Percentiles rank a stretch among this genome's conserved stretches.
These are phyloP conservation scores for Etheostoma spectabile DNA, from an alignment of 2,113 vertebrate genomes.

Conservation along the genomic window DNA sequence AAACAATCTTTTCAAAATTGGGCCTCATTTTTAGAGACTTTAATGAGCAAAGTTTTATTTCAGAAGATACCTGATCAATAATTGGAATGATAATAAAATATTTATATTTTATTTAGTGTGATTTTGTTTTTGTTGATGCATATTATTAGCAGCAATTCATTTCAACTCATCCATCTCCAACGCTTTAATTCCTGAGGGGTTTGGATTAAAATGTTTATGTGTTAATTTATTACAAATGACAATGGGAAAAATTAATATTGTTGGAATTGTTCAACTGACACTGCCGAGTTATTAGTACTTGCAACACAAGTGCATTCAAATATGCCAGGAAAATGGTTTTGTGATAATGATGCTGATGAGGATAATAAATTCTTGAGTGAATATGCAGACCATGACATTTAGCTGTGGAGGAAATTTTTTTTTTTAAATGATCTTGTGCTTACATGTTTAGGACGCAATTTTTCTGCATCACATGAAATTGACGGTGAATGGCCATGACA, in stretches of 20 bases:
- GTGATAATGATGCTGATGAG: conserved; percentile 60
- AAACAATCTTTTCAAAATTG: background rate
- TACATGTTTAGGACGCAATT: conserved; percentile 34
- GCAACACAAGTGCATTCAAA: conserved; percentile 48
- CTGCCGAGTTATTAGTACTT: conserved; percentile 40
- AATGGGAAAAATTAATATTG: conserved; percentile 39
- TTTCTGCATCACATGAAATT: conserved; percentile 18
- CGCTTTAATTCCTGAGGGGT: conserved; percentile 17
- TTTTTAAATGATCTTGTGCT: conserved; percentile 28
- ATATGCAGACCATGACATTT: conserved; percentile 63
- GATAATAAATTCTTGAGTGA: conserved; percentile 58
- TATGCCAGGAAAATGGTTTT: conserved; percentile 47
- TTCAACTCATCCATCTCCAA: conserved; percentile 22
- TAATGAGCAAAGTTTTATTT: background rate
- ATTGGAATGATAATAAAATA: background rate
- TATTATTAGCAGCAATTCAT: conserved; percentile 17
- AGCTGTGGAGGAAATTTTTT: conserved; percentile 8
- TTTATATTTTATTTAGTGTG: background rate
- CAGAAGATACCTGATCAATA: background rate
- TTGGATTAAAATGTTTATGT: conserved; percentile 16
- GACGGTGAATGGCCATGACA: conserved; percentile 18
- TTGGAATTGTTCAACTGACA: conserved; percentile 9
- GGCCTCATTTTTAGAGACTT: background rate
- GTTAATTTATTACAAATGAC: conserved; percentile 41
- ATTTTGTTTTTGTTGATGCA: conserved; percentile 5